These are phyloP conservation scores for Drosophila pseudoananassae DNA, from an alignment of 1,140 invertebrate species.

Conservation along the genomic window DNA sequence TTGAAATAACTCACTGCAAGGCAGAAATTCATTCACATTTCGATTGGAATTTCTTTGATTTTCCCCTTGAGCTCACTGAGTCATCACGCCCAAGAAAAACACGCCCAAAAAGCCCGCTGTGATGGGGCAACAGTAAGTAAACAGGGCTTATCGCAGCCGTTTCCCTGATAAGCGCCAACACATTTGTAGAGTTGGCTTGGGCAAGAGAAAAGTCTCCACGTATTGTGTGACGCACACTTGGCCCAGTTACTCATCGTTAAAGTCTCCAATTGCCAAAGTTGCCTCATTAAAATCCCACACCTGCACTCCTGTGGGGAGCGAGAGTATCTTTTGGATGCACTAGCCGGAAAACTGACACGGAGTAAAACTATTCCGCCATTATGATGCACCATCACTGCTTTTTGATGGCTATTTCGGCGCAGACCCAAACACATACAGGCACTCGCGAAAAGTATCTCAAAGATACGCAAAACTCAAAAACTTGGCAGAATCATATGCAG, in stretches of 20 bases:
- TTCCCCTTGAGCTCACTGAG: conserved; percentile 10
- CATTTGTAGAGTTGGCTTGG: conserved; percentile 56
- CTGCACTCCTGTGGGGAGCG: background rate
- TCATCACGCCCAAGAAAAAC: conserved; percentile 39
- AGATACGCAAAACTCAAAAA: conserved; percentile 12
- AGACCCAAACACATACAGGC: conserved; percentile 1
- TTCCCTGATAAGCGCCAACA: conserved; percentile 58
- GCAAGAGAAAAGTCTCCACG: background rate
- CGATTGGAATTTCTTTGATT: conserved; percentile 10
- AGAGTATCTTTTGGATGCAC: conserved; percentile 3
- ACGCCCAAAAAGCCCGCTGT: conserved; percentile 15
- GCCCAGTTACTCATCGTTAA: conserved; percentile 55
- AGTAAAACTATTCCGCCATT: background rate
- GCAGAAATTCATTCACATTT: background rate
- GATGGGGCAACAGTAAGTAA: conserved; percentile 68
- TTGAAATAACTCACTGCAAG: background rate
- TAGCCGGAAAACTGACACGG: conserved; percentile 2
- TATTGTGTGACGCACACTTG: conserved; percentile 53
- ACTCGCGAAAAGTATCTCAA: conserved; percentile 6
- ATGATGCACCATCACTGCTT: conserved; percentile 13
- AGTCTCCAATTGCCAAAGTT: conserved; percentile 37
- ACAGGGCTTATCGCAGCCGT: conserved; percentile 55
- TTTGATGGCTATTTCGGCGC: conserved; percentile 13
- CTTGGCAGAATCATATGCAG: conserved; percentile 23
- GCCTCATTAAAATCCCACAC: conserved; percentile 18